Base-by-base conservation (phyloP, 2,888 invertebrate genomes). In the Phlogophora meticulosa region DNA sequence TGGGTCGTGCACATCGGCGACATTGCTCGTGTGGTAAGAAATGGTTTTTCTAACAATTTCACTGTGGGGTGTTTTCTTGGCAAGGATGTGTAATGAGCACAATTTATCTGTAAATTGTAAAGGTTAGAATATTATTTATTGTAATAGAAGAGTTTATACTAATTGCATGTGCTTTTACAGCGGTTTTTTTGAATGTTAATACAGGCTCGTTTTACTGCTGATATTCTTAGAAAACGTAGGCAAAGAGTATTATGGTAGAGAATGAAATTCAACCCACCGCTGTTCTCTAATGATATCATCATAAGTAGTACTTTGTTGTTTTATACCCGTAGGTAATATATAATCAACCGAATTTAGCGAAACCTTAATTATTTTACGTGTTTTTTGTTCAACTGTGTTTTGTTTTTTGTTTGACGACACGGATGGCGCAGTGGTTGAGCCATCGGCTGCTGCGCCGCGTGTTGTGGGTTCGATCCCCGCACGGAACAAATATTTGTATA, bases 21-120 rank as follows among this genome's bases (percentile, higher is more conserved):
- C 72, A 72, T 64, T 59, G 59, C 62, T 68, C 15, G 64, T 62
- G 20, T 9, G 10, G 58, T 69, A 51, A 61, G 43, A 62, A 61
- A 67, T 58, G 57, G 57, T 46, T 60, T 63, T 49, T 53, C 24
- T 64, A 57, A 60, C 56, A 70, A 77, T 72, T 58, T 67, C 11
- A 67, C 13, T 43, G 42, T 40, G 49, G 45, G 32, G 20, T 0
- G 28, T 17, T 55, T 63, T 55, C 58, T 58, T 58, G 57, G 57
- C 63, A 64, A 46, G 46, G 40, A 53, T 55, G 53, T 58, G 9
- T 38, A 53, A 49, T 28, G 7, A 15, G 10, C 38, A 20, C 24
- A 38, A 49, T 63, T 32, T 28, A 28, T 28, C 28, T 28, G 11
- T 43, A 20, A 20, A 38, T 61, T 28, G 17, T 55, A 53, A 59